phyloP scores from a whole-genome alignment of 2,888 invertebrate genomes.

The Ceramica pisi region DNA sequence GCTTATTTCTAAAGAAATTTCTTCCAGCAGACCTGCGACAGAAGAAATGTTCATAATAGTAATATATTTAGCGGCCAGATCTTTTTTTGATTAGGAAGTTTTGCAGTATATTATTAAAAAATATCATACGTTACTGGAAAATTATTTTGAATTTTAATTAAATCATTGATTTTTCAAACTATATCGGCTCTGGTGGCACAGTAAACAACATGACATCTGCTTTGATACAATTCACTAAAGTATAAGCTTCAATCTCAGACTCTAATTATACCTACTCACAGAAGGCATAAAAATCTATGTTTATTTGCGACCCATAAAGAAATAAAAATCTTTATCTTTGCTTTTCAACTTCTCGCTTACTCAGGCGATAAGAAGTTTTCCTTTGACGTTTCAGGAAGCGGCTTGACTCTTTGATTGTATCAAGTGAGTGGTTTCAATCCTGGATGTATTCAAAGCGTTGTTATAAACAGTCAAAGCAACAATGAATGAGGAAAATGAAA shows the following conservation, averaged over 20 bases:
- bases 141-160: not conserved
- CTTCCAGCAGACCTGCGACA: no score
- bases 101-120: not conserved
- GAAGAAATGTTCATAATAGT: no score
- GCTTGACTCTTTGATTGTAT: conserved; percentile 42
- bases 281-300: not conserved
- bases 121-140: not conserved
- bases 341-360: conserved; percentile 32
- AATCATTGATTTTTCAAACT: not conserved
- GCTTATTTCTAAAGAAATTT: no score
- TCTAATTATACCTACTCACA: not conserved
- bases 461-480: conserved; percentile 6
- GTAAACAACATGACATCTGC: not conserved
- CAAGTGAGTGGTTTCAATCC: conserved; percentile 22
- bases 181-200: no score
- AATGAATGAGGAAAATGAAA: not conserved
- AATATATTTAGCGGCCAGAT: no score
- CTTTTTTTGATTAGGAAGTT: no score
- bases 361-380: conserved; percentile 16
- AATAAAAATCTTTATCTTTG: conserved; percentile 29
- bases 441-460: conserved; percentile 5
- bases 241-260: not conserved
- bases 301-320: not conserved
- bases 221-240: not conserved
- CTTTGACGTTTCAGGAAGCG: conserved; percentile 30